Conservation (phyloP, 2,888 invertebrate genomes). For the Auanema sp. region DNA sequence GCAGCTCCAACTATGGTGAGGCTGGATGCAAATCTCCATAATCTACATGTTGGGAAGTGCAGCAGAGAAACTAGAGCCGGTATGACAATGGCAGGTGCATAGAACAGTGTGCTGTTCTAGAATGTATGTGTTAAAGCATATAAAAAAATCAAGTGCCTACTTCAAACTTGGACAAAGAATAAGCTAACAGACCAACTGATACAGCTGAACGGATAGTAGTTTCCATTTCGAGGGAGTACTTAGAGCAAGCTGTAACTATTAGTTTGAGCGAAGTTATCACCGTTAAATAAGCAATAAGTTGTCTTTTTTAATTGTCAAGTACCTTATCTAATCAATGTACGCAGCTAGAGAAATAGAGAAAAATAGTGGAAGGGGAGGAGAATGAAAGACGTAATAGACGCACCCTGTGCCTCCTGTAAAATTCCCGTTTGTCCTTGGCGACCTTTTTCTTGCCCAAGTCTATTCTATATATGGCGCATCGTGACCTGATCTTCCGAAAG, state of each 20-base stretch:
- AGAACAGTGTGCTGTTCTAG: slow-evolving; percentile 20
- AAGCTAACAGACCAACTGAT: slow-evolving; percentile 17
- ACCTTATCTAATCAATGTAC: slow-evolving; percentile 21
- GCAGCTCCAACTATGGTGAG: slow-evolving; percentile 17
- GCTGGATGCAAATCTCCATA: slow-evolving; percentile 21
- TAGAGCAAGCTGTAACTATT: too few species aligned
- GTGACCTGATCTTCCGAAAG: background rate
- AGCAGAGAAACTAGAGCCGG: slow-evolving; percentile 17
- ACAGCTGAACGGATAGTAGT: slow-evolving; percentile 5
- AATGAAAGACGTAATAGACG: too few species aligned
- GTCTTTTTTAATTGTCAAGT: slow-evolving; percentile 5
- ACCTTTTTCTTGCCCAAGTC: too few species aligned
- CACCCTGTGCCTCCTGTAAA: too few species aligned
- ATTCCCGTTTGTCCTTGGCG: too few species aligned
- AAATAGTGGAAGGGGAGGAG: slow-evolving; percentile 4
- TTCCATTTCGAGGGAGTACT: slow-evolving; percentile 14
- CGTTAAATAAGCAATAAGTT: background rate
- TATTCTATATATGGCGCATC: too few species aligned
- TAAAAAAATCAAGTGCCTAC: slow-evolving; percentile 2
- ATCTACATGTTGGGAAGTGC: slow-evolving; percentile 11
- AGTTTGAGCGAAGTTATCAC: slow-evolving; percentile 4
- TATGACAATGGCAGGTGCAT: slow-evolving; percentile 13
- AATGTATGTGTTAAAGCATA: background rate
- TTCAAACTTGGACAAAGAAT: slow-evolving; percentile 10
- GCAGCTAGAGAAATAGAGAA: slow-evolving; percentile 9